Evolutionary conservation across 2,113 vertebrate genomes (phyloP), one percentile per base, ranked within the genome.

Genomic region (Megaleporinus macrocephalus): DNA sequence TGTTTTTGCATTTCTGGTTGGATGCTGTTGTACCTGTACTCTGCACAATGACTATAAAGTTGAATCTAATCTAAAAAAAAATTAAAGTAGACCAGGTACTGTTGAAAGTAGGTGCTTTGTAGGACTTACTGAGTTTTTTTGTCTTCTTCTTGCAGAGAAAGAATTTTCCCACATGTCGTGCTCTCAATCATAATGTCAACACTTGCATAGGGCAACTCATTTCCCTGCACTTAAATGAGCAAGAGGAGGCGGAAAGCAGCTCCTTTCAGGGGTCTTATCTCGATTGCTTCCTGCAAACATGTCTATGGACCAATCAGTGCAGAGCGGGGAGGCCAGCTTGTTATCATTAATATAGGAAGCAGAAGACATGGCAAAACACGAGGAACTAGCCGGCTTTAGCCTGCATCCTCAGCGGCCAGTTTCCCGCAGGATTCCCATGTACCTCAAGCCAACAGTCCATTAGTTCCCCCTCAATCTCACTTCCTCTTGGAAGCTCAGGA

Each of bases 211-310:
- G 82, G 49, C 85, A 79, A 84, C 86, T 73, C 86, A 89, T 91
- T 95, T 95, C 90, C 93, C 89, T 94, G 90, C 88, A 89, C 88
- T 92, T 89, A 89, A 84, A 80, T 86, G 85, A 86, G 87, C 78
- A 87, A 73, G 87, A 80, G 86, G 90, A 89, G 92, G 90, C 70
- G 86, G 91, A 91, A 94, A 94, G 90, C 76, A 15, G 78, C 91
- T 85, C 80, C 86, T 89, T 89, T 90, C 90, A 84, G 84, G 84
- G 85, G 81, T 81, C 88, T 95, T 95, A 95, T 96, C 94, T 94
- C 80, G 89, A 96, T 94, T 95, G 91, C 91, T 96, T 96, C 95
- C 95, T 95, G 90, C 95, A 93, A 88, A 94, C 89, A 92, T 87
- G 83, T 88, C 90, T 78, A 57, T 89, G 92, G 88, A 92, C 89